A percentile compares a stretch with the other conserved stretches of the same genome.
phyloP scores from a whole-genome alignment of 53 echinoderm and acorn worm species.

The Echinarachnius parma region DNA sequence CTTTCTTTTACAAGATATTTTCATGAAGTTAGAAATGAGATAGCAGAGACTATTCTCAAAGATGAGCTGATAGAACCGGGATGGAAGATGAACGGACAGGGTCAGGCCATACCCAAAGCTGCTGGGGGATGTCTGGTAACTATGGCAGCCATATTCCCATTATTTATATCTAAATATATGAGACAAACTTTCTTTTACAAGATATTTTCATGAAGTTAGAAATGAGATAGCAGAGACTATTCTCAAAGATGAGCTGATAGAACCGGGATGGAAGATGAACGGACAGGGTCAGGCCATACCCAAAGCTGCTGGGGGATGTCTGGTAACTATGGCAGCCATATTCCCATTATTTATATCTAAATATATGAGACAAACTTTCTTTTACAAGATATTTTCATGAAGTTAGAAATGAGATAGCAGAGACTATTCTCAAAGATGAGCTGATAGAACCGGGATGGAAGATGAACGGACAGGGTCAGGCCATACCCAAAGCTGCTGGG shows the following conservation, averaged over 20 bases:
- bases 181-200: too few species aligned
- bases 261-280: slow-evolving; percentile 73
- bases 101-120: not conserved
- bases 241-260: slow-evolving; percentile 48
- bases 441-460: slow-evolving; percentile 80
- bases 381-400: too few species aligned
- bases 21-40: not conserved
- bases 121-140: not conserved
- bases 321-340: too few species aligned
- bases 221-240: slow-evolving; percentile 22
- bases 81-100: slow-evolving; percentile 1
- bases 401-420: too few species aligned
- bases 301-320: slow-evolving; percentile 72
- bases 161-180: too few species aligned
- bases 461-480: slow-evolving; percentile 28
- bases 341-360: too few species aligned
- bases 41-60: not conserved
- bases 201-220: too few species aligned
- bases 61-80: not conserved
- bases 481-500: slow-evolving; percentile 58
- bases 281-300: slow-evolving; percentile 43
- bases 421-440: slow-evolving; percentile 36
- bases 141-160: too few species aligned
- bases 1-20: too few species aligned
- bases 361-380: too few species aligned